Evolutionary conservation across 2,113 vertebrate species (phyloP).

Genomic region (Nematolebias whitei): DNA sequence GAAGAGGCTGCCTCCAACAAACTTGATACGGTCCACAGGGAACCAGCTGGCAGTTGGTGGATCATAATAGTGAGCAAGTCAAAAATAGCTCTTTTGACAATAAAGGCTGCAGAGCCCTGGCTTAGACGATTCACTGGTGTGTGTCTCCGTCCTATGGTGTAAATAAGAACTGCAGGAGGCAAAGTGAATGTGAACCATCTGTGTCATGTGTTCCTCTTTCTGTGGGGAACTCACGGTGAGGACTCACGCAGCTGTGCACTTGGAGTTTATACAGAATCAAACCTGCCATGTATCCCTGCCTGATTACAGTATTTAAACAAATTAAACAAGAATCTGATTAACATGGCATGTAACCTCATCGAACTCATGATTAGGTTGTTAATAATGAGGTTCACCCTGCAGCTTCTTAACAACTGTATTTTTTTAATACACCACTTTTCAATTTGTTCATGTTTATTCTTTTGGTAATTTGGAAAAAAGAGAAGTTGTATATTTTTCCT

Average conservation of each 20-base stretch:
- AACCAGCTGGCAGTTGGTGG: too few species aligned
- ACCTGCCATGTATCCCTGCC: neutral
- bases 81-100: too few species aligned
- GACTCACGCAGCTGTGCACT: slow-evolving; percentile 15
- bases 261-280: slow-evolving; percentile 1
- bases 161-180: slow-evolving; percentile 4
- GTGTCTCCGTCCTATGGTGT: slow-evolving; percentile 70
- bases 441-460: slow-evolving; percentile 40
- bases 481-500: neutral
- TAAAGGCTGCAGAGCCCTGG: too few species aligned
- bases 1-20: too few species aligned
- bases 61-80: too few species aligned
- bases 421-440: slow-evolving; percentile 2
- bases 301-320: slow-evolving; percentile 47
- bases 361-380: slow-evolving; percentile 14
- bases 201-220: neutral
- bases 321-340: slow-evolving; percentile 36
- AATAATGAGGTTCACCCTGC: slow-evolving; percentile 15
- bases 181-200: slow-evolving; percentile 46
- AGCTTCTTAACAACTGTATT: slow-evolving; percentile 27
- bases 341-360: slow-evolving; percentile 21
- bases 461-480: slow-evolving; percentile 19
- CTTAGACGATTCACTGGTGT: slow-evolving; percentile 14
- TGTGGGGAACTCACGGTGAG: slow-evolving; percentile 5
- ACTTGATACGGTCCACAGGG: too few species aligned